Evolutionary conservation across 2,888 invertebrate genomes (phyloP).

Genomic region (Platypus cylindrus): DNA sequence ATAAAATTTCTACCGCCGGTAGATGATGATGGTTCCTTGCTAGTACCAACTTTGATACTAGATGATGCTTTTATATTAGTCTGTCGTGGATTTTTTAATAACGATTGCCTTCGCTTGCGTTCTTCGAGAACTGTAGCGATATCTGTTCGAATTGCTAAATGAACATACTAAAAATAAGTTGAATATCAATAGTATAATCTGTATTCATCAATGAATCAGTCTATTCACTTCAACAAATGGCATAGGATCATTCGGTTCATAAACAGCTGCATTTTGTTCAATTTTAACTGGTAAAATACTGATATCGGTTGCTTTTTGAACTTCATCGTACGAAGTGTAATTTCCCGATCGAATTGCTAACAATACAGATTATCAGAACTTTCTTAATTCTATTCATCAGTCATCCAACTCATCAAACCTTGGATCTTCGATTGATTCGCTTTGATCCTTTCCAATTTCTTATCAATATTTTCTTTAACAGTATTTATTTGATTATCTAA

Average conservation of each 20-base stretch:
- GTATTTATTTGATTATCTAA: slow-evolving; percentile 2
- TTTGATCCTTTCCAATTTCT: slow-evolving; percentile 6
- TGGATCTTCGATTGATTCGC: slow-evolving; percentile 8
- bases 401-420: slow-evolving; percentile 8
- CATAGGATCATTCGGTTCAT: slow-evolving; percentile 12
- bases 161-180: not conserved
- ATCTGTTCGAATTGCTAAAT: not conserved
- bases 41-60: too few species aligned
- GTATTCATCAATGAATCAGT: not conserved
- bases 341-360: slow-evolving; percentile 4
- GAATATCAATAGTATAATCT: not conserved
- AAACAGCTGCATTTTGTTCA: slow-evolving; percentile 1
- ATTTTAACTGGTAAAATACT: slow-evolving; percentile 8
- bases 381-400: slow-evolving; percentile 6
- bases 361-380: slow-evolving; percentile 4
- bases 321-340: slow-evolving; percentile 13
- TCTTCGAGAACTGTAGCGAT: slow-evolving; percentile 4
- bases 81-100: not conserved
- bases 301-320: slow-evolving; percentile 4
- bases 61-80: slow-evolving; percentile 2
- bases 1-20: too few species aligned
- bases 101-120: slow-evolving; percentile 2
- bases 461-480: slow-evolving; percentile 9
- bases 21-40: too few species aligned
- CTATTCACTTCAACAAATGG: slow-evolving; percentile 6